Evolutionary conservation across 2,888 invertebrate genomes (phyloP).

Genomic region (Drosophila tripunctata): DNA sequence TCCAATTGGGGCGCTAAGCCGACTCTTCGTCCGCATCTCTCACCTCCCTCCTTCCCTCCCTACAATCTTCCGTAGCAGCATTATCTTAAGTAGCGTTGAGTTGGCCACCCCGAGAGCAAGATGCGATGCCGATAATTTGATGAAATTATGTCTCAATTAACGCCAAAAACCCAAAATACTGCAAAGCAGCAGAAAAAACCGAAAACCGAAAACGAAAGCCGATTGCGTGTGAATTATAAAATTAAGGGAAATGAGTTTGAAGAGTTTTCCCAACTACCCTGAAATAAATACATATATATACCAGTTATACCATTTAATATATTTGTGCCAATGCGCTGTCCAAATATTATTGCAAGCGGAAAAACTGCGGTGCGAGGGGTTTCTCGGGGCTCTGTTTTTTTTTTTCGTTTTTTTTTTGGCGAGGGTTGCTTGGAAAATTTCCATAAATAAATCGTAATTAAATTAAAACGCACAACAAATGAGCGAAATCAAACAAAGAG

Average conservation of each 20-base stretch:
- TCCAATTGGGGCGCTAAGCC: constrained; percentile 70
- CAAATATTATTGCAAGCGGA: constrained; percentile 60
- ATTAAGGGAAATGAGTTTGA: constrained; percentile 34
- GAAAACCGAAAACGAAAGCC: too few relatives aligned
- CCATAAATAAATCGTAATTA: constrained; percentile 77
- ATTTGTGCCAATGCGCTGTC: constrained; percentile 73
- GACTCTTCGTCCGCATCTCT: neutral
- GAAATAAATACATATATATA: too few relatives aligned
- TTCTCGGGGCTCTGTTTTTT: too few relatives aligned
- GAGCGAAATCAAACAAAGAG: constrained; percentile 59
- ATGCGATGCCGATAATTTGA: constrained; percentile 68
- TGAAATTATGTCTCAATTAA: constrained; percentile 78
- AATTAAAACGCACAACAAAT: constrained; percentile 71
- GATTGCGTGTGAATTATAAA: constrained; percentile 63
- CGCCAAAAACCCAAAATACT: constrained; percentile 18
- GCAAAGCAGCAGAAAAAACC: neutral
- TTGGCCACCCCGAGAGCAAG: constrained; percentile 58
- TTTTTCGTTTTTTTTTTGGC: neutral
- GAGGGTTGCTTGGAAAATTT: constrained; percentile 46
- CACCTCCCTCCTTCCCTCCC: constrained; percentile 8
- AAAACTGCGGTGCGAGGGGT: neutral
- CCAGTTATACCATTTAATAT: too few relatives aligned
- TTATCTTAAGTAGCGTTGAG: constrained; percentile 72
- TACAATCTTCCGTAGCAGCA: constrained; percentile 47
- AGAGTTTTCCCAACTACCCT: neutral